Base-by-base conservation (phyloP, 35 echinoderm and acorn worm genomes). In the Patiria miniata region DNA sequence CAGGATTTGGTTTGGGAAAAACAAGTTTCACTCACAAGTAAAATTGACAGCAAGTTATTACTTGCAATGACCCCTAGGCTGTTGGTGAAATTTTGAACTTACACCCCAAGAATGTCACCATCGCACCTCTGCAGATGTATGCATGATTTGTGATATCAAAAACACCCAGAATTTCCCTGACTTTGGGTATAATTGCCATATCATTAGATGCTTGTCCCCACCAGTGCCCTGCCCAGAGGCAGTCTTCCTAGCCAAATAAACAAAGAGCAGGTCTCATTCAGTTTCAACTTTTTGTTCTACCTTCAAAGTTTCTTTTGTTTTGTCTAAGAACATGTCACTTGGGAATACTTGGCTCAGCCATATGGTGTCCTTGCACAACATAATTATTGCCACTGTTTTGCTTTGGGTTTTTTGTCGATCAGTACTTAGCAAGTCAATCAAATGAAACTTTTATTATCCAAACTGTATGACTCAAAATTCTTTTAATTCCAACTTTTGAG, bases 211-310 rank as follows among this genome's bases (percentile, higher is more conserved):
- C 21, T 10, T 7, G 65, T 36, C 65, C 8, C 21, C 65, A 73
- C 23, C 2, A 30, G 65, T 73, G 21, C 65, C 23, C 7, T 16
- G 65, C 65, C 65, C 65, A 30, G 26, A 36, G 65, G 65, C 65
- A 73, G 26, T 34, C 23, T 73, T 22, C 65, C 65, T 28, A 73
- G 65, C 65, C 65, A 73, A 73, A 73, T 73, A 73, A 73, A 73
- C 65, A 73, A 73, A 26, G 26, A 14, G 10, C 15, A 22, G 14
- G 29, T 30, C 19, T 73, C 65, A 28, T 10, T 32, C 23, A 22
- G 10, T 30, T 73, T 73, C 14, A 22, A 73, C 21, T 73, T 73
- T 73, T 68, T 15, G 10, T 73, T 10, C 65, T 60, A 22, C 65
- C 34, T 34, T 32, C 15, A 73, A 36, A 68, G 14, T 2, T 30